phyloP scores from a whole-genome alignment of 2,888 invertebrate genomes.

The Pristionchus fissidentatus region DNA sequence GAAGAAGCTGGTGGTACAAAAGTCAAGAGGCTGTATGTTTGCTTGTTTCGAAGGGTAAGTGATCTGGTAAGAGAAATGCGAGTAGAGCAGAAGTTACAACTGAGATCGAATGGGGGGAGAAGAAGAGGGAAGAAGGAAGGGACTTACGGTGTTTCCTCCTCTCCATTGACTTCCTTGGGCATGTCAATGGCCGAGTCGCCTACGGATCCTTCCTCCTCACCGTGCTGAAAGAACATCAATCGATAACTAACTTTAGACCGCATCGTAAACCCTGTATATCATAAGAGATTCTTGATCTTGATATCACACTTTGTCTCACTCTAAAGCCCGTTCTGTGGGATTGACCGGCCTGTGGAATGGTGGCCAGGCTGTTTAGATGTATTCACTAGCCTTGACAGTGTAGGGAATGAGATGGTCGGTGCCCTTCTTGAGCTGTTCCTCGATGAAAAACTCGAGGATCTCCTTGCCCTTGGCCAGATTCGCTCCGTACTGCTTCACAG shows the following conservation, averaged over 20 bases:
- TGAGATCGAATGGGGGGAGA: too few relatives aligned
- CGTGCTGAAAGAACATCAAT: constrained; percentile 26
- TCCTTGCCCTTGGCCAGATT: constrained; percentile 92
- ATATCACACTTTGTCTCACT: too few relatives aligned
- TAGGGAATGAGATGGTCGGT: constrained; percentile 81
- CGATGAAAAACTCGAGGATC: constrained; percentile 90
- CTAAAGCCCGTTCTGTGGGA: not conserved
- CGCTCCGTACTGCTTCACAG: constrained; percentile 93
- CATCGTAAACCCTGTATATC: too few relatives aligned
- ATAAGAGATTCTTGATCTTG: too few relatives aligned
- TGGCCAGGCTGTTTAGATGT: not conserved
- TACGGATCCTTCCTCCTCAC: constrained; percentile 53
- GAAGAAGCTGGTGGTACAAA: not conserved
- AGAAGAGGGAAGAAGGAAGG: not conserved
- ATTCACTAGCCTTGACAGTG: constrained; percentile 37
- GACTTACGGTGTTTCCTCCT: constrained; percentile 52
- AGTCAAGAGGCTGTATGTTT: constrained; percentile 1
- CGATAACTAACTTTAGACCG: too few relatives aligned
- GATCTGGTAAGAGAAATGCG: too few relatives aligned
- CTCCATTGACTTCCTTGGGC: constrained; percentile 54
- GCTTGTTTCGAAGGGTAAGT: not conserved
- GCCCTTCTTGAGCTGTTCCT: constrained; percentile 85
- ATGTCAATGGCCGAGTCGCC: constrained; percentile 70
- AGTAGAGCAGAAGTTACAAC: too few relatives aligned
- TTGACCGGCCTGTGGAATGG: not conserved